Conservation (phyloP, 2,888 invertebrate genomes). For the Ectemnius lituratus region DNA sequence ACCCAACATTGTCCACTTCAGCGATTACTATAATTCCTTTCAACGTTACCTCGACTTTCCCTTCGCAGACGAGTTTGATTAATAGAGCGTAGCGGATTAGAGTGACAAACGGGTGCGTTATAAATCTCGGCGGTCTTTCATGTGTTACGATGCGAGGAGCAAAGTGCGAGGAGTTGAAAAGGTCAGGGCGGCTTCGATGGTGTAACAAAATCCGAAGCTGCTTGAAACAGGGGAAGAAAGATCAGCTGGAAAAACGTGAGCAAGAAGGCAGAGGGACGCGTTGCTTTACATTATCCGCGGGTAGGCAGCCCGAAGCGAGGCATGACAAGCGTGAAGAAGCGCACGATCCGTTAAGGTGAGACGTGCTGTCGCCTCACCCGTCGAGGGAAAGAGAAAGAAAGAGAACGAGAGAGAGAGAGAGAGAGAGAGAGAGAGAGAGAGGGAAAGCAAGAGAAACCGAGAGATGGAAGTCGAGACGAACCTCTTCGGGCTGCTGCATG, state of each 20-base stretch:
- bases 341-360: constrained; percentile 64
- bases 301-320: constrained; percentile 45
- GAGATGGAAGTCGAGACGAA: constrained; percentile 15
- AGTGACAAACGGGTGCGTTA: too few species aligned
- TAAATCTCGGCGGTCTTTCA: too few species aligned
- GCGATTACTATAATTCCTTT: too few species aligned
- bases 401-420: background rate
- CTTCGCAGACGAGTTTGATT: too few species aligned
- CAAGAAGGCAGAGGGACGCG: constrained; percentile 21
- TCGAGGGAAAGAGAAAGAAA: background rate
- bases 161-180: background rate
- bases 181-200: background rate
- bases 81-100: too few species aligned
- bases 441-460: background rate
- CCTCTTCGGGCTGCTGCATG: constrained; percentile 38
- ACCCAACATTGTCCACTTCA: too few species aligned
- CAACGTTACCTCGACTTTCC: too few species aligned
- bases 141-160: too few species aligned
- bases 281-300: constrained; percentile 51
- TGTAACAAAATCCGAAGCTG: background rate
- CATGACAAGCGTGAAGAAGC: constrained; percentile 69
- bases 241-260: background rate
- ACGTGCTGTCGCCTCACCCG: constrained; percentile 54
- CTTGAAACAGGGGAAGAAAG: too few species aligned
- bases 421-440: background rate